phyloP scores from a whole-genome alignment of 2,113 vertebrate species.

The Zapornia atra region DNA sequence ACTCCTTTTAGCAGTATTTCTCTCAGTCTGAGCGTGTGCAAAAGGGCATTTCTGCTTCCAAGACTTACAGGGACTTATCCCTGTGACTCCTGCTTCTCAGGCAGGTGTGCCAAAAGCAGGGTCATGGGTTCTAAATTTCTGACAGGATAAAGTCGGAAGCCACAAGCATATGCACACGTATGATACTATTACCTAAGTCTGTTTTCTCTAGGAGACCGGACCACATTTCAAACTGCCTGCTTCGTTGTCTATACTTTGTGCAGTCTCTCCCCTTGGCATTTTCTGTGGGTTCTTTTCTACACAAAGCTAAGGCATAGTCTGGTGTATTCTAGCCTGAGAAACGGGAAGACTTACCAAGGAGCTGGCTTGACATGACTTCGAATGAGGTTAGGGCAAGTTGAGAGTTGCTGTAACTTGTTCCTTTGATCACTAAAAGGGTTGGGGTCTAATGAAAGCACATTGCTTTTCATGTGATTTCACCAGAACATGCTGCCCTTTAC shows the following conservation, averaged over 20 bases:
- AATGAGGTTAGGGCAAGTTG: not conserved
- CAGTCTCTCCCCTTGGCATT: not conserved
- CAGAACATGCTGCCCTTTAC: not conserved
- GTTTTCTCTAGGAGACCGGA: not conserved
- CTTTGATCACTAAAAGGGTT: not conserved
- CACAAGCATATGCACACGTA: accelerated
- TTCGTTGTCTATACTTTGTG: not conserved
- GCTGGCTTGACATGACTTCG: not conserved
- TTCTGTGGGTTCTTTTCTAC: not conserved
- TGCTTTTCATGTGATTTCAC: not conserved
- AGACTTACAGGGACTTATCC: not conserved
- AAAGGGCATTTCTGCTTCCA: not conserved
- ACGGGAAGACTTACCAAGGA: not conserved
- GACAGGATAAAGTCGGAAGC: not conserved
- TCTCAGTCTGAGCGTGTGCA: not conserved
- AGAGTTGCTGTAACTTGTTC: not conserved
- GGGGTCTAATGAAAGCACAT: not conserved
- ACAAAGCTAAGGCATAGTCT: not conserved
- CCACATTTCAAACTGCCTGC: not conserved
- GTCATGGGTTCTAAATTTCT: not conserved
- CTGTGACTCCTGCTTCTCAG: not conserved
- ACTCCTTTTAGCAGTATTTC: not conserved
- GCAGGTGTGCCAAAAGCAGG: not conserved
- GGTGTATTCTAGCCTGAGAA: not conserved
- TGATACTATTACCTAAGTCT: accelerated